Conservation (phyloP, 2,113 vertebrate genomes). For the Asarcornis scutulata region DNA sequence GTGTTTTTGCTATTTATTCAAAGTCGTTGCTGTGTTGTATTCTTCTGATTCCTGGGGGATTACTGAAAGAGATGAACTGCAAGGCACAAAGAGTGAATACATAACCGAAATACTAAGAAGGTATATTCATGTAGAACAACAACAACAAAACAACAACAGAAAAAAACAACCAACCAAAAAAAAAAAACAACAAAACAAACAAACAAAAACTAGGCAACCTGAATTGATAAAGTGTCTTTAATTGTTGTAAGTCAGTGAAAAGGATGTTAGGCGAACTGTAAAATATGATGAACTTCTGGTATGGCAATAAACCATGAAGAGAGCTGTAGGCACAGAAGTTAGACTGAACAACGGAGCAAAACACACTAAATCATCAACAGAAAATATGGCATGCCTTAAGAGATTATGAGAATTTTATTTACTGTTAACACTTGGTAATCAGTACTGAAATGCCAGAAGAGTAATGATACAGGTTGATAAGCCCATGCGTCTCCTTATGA, state of each 20-base stretch:
- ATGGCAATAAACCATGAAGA: not conserved
- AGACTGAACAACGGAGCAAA: not conserved
- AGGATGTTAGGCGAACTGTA: not conserved
- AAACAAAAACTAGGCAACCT: not conserved
- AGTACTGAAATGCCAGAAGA: not conserved
- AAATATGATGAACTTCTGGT: not conserved
- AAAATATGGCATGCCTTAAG: not conserved
- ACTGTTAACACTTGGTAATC: not conserved
- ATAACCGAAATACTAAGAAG: not conserved
- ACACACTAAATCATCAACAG: not conserved
- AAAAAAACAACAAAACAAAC: not conserved
- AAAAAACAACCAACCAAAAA: too few relatives aligned
- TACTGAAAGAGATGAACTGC: not conserved
- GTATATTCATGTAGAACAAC: not conserved
- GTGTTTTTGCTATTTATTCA: not conserved
- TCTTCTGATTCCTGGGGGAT: not conserved
- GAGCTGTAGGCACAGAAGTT: not conserved
- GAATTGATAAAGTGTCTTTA: constrained; percentile 1
- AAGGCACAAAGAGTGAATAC: not conserved
- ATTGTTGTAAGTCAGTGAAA: not conserved
- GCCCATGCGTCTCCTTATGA: not conserved
- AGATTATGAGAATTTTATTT: not conserved
- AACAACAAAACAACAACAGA: too few relatives aligned
- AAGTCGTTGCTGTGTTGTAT: not conserved
- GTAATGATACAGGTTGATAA: not conserved